A percentile compares a stretch with the other conserved stretches of the same genome.
Evolutionary conservation across 1,140 invertebrate genomes (phyloP).

Genomic region (Holotrichia oblita): DNA sequence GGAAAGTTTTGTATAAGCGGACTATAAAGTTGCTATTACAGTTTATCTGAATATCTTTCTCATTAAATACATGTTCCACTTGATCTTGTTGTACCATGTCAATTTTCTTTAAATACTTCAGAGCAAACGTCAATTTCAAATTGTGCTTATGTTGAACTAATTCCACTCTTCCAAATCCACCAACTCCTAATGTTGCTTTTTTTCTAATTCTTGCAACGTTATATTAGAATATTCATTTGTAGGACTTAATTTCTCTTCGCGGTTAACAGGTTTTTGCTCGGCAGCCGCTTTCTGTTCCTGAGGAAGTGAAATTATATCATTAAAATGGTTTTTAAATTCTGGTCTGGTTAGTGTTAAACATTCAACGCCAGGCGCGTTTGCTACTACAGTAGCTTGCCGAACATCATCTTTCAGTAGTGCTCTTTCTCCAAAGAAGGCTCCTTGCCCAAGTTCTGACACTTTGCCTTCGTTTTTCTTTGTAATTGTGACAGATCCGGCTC

Average conservation of each 20-base stretch:
- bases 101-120: conserved; percentile 93
- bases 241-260: not conserved
- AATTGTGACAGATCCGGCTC: conserved; percentile 86
- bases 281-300: not conserved
- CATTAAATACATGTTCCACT: conserved; percentile 91
- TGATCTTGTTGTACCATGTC: conserved; percentile 94
- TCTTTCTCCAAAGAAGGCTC: conserved; percentile 83
- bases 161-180: conserved; percentile 93
- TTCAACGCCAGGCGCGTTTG: conserved; percentile 86
- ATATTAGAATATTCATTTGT: conserved; percentile 71
- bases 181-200: conserved; percentile 89
- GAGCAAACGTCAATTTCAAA: conserved; percentile 78
- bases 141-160: conserved; percentile 71
- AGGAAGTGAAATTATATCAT: not conserved
- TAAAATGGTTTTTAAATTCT: conserved; percentile 59
- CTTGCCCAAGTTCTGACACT: conserved; percentile 61
- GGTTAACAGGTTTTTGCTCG: not conserved
- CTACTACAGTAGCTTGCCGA: conserved; percentile 88
- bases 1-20: conserved; percentile 93
- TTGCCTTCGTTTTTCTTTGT: conserved; percentile 71
- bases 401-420: conserved; percentile 83
- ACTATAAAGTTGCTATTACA: conserved; percentile 64
- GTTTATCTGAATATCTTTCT: conserved; percentile 89
- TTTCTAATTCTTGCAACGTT: conserved; percentile 79
- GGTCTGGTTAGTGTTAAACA: conserved; percentile 88